Conservation (phyloP, 2,797 vertebrate genomes). For the Hipposideros larvatus region DNA sequence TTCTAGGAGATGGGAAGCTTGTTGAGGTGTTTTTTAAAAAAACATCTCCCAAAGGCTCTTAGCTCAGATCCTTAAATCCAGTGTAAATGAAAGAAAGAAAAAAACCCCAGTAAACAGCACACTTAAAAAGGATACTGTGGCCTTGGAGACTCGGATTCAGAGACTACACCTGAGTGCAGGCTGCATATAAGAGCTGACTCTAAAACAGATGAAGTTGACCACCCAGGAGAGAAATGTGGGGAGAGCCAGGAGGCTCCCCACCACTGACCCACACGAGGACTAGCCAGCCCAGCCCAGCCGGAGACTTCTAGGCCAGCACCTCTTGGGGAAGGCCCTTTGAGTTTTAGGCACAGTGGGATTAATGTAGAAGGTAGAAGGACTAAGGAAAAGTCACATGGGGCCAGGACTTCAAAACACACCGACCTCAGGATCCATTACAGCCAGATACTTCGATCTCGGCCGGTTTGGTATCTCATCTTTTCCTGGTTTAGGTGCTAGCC, state of each 20-base stretch:
- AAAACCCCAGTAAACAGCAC: background rate
- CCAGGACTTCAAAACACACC: background rate
- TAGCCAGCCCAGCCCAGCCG: no score
- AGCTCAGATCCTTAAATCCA: background rate
- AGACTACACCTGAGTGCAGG: no score
- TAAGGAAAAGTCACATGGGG: background rate
- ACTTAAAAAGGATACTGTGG: background rate
- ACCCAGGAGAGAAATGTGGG: background rate
- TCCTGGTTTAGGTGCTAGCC: background rate
- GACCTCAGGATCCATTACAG: background rate
- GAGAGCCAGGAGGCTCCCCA: background rate
- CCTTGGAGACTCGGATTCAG: background rate
- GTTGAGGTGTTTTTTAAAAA: background rate
- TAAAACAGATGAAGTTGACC: background rate
- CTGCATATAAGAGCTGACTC: background rate
- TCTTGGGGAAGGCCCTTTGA: background rate
- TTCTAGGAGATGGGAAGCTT: background rate
- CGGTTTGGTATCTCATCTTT: background rate
- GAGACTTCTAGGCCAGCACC: background rate
- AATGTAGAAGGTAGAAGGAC: background rate
- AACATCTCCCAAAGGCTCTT: background rate
- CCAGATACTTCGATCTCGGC: background rate
- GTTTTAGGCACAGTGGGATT: background rate
- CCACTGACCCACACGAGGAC: background rate
- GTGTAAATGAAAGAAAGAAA: background rate